These are phyloP conservation scores for Microcebus murinus DNA, from an alignment of 2,113 vertebrate genomes.

Conservation along the genomic window DNA sequence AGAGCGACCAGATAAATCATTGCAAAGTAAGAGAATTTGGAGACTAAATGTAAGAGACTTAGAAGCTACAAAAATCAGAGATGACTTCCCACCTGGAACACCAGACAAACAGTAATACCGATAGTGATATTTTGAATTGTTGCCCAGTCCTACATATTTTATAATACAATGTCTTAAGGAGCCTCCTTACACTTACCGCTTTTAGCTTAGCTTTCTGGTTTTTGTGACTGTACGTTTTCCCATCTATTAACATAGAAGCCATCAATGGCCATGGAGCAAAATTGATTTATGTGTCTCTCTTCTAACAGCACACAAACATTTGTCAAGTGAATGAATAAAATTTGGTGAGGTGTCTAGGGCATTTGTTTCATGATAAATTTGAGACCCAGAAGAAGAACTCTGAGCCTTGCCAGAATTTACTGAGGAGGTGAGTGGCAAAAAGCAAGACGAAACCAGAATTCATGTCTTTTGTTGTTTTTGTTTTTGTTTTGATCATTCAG, in stretches of 20 bases:
- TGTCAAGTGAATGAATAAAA: neutral
- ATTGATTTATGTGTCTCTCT: neutral
- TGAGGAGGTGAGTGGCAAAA: neutral
- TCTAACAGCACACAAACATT: neutral
- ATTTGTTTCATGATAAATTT: neutral
- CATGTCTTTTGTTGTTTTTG: neutral
- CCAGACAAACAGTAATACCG: neutral
- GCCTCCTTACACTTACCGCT: neutral
- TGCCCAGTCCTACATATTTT: neutral
- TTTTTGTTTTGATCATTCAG: neutral
- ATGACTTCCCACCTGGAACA: neutral
- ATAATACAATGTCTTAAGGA: neutral
- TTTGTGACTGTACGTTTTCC: neutral
- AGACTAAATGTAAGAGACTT: neutral
- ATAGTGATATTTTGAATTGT: neutral
- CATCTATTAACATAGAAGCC: neutral
- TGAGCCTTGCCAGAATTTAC: neutral
- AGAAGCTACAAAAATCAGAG: neutral
- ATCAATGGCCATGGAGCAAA: neutral
- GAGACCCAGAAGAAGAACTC: neutral
- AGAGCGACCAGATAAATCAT: neutral
- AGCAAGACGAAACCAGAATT: neutral
- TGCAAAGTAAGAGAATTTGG: neutral
- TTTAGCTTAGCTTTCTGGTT: neutral
- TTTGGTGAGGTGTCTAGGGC: neutral